Evolutionary conservation across 2,797 vertebrate species (phyloP), one percentile per base, ranked within the genome.

Genomic region (Heteromormyrus szaboi): DNA sequence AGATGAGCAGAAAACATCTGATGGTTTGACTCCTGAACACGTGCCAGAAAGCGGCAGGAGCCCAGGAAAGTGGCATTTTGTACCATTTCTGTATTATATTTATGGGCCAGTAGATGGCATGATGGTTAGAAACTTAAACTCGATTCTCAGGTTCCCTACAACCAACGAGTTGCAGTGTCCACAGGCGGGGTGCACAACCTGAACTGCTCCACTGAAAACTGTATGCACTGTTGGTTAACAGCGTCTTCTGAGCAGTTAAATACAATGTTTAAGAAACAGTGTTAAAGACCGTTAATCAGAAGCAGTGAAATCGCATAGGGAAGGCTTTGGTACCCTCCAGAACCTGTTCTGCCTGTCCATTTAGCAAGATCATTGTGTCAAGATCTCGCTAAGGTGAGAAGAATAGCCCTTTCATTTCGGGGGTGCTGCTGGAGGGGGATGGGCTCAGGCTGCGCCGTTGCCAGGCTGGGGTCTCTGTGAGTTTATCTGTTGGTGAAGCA

Each of bases 361-460:
- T 85, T 85, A 85, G 22, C 6, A 44, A 19, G 53, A 86, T 86
- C 37, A 86, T 86, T 86, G 85, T 86, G 85, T 86, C 19, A n/a
- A 41, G 53, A 44, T 33, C 50, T 37, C 51, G 4, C 11, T 56
- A 19, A 37, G 53, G 25, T 4, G 11, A n/a, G 85, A 86, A 56
- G 25, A 86, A 62, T 46, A 41, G 29, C 19, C 8, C 29, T 56
- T 86, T 44, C 8, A 59, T 62, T 37, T 59, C 19, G 22, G 50
- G 17, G 25, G 25, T 41, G 53, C 17, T 41, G 85, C 25, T n/a
- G 51, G 29, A 41, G 33, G 50, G 33, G 85, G 29, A 3, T 1
- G 37, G 14, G 29, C 17, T 59, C 85, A 86, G 85, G 85, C 44
- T 12, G 48, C 14, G 53, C 14, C 9, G 3, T 54, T 22, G 4